Base-by-base conservation (phyloP, 2,797 vertebrate genomes). In the Gephyroberyx darwinii region DNA sequence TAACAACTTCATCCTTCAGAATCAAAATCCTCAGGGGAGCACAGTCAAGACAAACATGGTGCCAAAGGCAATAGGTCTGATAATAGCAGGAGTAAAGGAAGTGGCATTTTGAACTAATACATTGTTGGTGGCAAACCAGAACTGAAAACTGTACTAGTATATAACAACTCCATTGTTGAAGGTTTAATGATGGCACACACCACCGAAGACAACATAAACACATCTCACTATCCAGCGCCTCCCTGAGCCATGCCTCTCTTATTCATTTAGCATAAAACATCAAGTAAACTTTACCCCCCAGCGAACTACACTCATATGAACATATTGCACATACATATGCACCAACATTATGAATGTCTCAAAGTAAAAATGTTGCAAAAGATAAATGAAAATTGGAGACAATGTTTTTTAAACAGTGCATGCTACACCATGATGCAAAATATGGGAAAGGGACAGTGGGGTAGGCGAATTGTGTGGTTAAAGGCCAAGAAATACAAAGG, bases 351-450 rank as follows among this genome's bases (percentile, higher is more conserved):
- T 74, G 77, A 78, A 71, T 69, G 58, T 85, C 61, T 84, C 81
- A 85, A 80, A 78, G 66, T 75, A 86, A 82, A 85, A 79, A 79
- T 72, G 70, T 55, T 68, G 85, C 86, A 78, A 67, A 84, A 65
- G 63, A 71, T 60, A 30, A 86, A 80, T 69, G 43, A 73, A 85
- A 82, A 83, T 43, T 20, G 51, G 71, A 82, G 75, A 89, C 75
- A 68, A 65, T 80, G 84, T 81, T 85, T 48, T 75, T 90, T 88
- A 92, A 95, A 95, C 93, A 95, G 94, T 93, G 94, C 96, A 97
- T 96, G 96, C 96, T 94, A 96, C 93, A 95, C 94, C 93, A 95
- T 93, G 78, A 91, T 87, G 80, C 86, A 82, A 84, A 88, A 82
- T 65, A 67, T 83, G 78, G 67, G 78, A 75, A 59, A 43, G 75